These are phyloP conservation scores for Xenus cinereus DNA, from an alignment of 2,113 vertebrate genomes.

Conservation along the genomic window DNA sequence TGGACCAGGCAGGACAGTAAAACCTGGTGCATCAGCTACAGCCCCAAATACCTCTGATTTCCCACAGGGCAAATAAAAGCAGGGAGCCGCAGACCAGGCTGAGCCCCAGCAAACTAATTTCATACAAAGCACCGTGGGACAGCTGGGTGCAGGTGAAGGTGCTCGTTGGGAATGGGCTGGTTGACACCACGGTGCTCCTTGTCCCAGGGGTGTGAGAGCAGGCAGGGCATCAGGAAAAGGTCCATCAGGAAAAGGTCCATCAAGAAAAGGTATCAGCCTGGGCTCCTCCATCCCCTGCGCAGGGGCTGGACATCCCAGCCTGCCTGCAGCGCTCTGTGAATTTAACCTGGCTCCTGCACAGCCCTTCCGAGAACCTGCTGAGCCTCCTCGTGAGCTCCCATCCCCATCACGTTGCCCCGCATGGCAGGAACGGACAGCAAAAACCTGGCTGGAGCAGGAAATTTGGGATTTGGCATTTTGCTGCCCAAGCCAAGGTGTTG, in stretches of 20 bases:
- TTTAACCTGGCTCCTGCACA: neutral
- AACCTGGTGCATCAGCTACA: fast-evolving
- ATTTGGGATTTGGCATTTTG: neutral
- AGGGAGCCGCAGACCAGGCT: neutral
- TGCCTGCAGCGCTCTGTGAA: neutral
- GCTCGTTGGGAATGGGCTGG: neutral
- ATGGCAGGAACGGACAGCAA: neutral
- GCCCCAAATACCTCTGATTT: neutral
- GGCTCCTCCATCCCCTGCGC: neutral
- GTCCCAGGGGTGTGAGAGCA: neutral
- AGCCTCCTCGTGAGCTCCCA: neutral
- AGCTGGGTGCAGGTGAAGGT: neutral
- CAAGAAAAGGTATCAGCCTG: neutral
- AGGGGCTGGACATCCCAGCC: neutral
- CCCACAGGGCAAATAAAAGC: neutral
- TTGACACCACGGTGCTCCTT: neutral
- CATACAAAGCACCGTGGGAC: neutral
- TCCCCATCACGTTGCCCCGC: fast-evolving
- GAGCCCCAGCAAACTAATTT: neutral
- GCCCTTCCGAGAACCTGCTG: neutral
- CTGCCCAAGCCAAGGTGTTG: no score
- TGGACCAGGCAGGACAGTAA: neutral
- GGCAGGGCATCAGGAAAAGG: no score
- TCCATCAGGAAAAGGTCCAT: neutral
- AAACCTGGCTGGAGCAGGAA: neutral